Evolutionary conservation across 2,888 invertebrate species (phyloP), one percentile per base, ranked within the genome.

Genomic region (Sisyra terminalis): DNA sequence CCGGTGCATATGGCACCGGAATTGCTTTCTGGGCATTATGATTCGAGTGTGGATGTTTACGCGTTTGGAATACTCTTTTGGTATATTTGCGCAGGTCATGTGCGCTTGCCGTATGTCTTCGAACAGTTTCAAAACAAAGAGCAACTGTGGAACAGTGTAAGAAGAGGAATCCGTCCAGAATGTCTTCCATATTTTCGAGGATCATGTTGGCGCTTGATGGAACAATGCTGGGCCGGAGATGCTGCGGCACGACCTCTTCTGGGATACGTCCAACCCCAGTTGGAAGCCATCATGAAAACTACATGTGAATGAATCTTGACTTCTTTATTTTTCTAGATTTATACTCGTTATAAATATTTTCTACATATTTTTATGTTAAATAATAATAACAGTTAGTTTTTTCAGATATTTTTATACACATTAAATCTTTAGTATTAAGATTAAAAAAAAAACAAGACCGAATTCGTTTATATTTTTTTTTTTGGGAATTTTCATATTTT

Each of bases 1-100:
- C 90, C 89, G 0, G 83, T 87, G 45, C 89, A 90, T 60, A 89
- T 90, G 89, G 88, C 89, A 9, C 90, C 90, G 0, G 89, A 90
- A 59, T 66, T 90, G 40, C 70, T 88, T 46, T 75, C 74, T 10
- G 85, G 87, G 0, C 73, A 75, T 47, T 89, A 89, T 54, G 83
- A 86, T 56, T 78, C 78, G 46, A 76, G 77, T 46, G 88, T 90
- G 7, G 89, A 90, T 54, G 82, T 89, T 0, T 90, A 89, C 56
- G 89, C 89, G 1, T 89, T 90, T 57, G 89, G 88, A 4, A 82
- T 90, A 46, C 64, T 89, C 32, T 87, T 89, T 61, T 89, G 89
- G 89, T 89, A 88, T 53, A 71, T 88, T 43, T 89, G 88, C 58
- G 82, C 88, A 0, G 87, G 87, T 0, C 77, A 80, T 54, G 78